phyloP scores from a whole-genome alignment of 2,797 vertebrate genomes.

The Steatocranus sp. region DNA sequence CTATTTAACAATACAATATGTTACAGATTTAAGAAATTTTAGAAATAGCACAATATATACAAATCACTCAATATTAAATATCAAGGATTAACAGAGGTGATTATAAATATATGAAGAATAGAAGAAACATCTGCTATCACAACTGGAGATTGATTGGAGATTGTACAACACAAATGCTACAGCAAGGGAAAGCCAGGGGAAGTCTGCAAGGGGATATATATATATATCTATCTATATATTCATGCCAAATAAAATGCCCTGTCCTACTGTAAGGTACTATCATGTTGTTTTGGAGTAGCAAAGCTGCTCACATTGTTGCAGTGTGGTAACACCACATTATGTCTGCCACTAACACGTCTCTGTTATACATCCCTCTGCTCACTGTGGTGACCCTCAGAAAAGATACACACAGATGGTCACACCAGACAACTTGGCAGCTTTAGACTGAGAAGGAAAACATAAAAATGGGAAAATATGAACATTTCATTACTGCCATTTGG shows the following conservation, averaged over 20 bases:
- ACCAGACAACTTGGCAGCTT: constrained; percentile 53
- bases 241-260: neutral
- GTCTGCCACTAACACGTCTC: constrained; percentile 8
- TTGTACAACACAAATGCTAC: neutral
- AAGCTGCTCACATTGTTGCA: neutral
- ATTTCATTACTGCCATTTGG: constrained; percentile 59
- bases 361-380: constrained; percentile 27
- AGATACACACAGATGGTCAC: constrained; percentile 57
- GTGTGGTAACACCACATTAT: neutral
- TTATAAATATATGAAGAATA: neutral
- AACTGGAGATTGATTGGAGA: neutral
- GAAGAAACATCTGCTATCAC: neutral
- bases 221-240: neutral
- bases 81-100: neutral
- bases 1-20: neutral
- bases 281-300: neutral
- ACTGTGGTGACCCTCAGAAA: constrained; percentile 34
- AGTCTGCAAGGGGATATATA: neutral
- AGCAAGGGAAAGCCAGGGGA: neutral
- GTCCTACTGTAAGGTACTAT: neutral
- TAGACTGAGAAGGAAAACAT: constrained; percentile 10
- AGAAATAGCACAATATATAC: neutral
- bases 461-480: constrained; percentile 26
- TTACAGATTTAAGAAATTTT: neutral
- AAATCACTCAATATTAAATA: neutral